Percentiles rank a stretch among this genome's conserved stretches.
These are phyloP conservation scores for Mixornis gularis DNA, from an alignment of 2,113 vertebrate genomes.

Conservation along the genomic window DNA sequence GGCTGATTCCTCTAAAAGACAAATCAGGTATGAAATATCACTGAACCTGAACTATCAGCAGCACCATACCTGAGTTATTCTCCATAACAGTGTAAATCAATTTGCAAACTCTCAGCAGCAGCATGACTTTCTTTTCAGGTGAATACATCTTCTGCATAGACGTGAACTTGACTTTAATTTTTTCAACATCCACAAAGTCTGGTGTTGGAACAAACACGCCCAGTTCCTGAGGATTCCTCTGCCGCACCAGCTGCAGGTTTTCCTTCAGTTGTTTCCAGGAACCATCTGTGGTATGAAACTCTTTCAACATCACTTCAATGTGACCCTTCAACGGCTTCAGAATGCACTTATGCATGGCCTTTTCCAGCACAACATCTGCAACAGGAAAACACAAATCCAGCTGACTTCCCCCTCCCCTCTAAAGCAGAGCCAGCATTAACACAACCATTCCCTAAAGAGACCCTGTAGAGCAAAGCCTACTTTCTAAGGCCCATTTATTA, in stretches of 20 bases:
- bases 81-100: conserved; percentile 96
- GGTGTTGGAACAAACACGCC: conserved; percentile 88
- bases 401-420: not conserved
- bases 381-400: conserved; percentile 25
- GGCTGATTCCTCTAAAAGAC: not conserved
- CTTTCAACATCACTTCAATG: conserved; percentile 81
- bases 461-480: not conserved
- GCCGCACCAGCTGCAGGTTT: conserved; percentile 86
- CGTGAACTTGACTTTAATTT: conserved; percentile 90
- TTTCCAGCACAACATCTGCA: conserved; percentile 89
- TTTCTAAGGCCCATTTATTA: not conserved
- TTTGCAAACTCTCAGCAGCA: conserved; percentile 91
- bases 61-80: conserved; percentile 88
- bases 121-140: conserved; percentile 92
- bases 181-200: conserved; percentile 86
- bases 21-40: not conserved
- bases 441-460: not conserved
- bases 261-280: conserved; percentile 88
- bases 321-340: conserved; percentile 87
- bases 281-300: conserved; percentile 84
- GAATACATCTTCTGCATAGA: conserved; percentile 96
- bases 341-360: conserved; percentile 96
- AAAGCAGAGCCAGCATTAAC: not conserved
- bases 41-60: not conserved
- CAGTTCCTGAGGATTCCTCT: conserved; percentile 87